Conservation (phyloP, 2,113 vertebrate species). For the Atlantisia rogersi region DNA sequence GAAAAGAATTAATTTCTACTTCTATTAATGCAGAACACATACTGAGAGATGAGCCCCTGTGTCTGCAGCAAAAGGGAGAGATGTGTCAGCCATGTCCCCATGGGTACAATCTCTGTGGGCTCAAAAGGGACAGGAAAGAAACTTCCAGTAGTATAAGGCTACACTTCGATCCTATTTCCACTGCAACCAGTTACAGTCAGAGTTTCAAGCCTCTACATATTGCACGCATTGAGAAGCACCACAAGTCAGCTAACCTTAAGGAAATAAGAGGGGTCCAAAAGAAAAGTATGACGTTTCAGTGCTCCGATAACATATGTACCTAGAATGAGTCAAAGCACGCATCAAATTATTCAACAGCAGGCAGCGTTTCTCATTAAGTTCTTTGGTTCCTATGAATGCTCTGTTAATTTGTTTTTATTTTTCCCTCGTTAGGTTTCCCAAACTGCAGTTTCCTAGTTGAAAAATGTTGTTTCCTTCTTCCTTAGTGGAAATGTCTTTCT, state of each 20-base stretch:
- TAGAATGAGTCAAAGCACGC: neutral
- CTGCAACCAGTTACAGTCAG: neutral
- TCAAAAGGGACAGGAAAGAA: neutral
- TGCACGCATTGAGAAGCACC: neutral
- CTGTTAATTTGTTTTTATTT: neutral
- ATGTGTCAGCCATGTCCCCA: neutral
- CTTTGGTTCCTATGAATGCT: neutral
- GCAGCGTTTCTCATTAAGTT: neutral
- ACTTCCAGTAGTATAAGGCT: neutral
- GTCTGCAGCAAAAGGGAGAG: neutral
- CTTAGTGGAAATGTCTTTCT: neutral
- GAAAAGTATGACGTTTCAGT: neutral
- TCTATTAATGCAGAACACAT: accelerated
- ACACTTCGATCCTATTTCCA: neutral
- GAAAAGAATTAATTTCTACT: neutral
- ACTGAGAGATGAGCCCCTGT: neutral
- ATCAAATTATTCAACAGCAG: neutral
- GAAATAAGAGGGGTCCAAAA: neutral
- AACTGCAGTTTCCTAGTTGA: neutral
- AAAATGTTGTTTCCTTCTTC: neutral
- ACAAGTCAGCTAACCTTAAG: neutral
- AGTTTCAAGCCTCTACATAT: neutral
- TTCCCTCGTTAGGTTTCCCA: neutral
- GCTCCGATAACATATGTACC: neutral
- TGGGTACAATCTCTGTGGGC: neutral